These are phyloP conservation scores for Lamprologus callipterus DNA, from an alignment of 2,113 vertebrate genomes.

Conservation along the genomic window DNA sequence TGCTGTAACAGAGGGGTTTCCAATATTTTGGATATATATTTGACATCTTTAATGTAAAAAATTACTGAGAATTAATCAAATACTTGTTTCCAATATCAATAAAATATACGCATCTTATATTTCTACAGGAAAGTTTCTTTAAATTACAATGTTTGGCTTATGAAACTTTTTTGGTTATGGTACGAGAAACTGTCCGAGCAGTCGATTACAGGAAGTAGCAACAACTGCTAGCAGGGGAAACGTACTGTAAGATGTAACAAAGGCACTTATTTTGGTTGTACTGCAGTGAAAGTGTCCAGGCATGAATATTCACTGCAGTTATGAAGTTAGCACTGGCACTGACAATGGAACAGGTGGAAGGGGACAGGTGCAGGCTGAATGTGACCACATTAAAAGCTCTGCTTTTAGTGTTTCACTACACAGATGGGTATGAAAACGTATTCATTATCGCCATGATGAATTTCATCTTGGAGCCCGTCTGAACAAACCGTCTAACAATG, in stretches of 20 bases:
- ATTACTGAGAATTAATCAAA: not conserved
- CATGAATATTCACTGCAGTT: not conserved
- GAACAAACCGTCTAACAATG: not conserved
- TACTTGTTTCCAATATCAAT: not conserved
- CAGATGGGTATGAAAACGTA: not conserved
- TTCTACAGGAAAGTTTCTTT: not conserved
- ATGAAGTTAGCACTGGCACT: not conserved
- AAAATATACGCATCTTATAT: not conserved
- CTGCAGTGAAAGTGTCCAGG: not conserved
- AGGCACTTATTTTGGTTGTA: not conserved
- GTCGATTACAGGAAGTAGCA: not conserved
- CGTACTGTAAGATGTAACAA: not conserved
- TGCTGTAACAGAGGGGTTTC: not conserved
- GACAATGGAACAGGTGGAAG: not conserved
- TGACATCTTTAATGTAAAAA: not conserved
- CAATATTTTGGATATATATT: not conserved
- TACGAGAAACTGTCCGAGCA: not conserved
- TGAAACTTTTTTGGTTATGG: not conserved
- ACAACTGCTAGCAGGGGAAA: not conserved
- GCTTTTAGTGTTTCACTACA: not conserved
- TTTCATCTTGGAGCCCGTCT: not conserved
- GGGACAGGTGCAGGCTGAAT: not conserved
- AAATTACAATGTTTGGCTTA: not conserved
- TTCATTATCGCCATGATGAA: not conserved
- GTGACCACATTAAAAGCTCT: not conserved